phyloP scores from a whole-genome alignment of 2,113 vertebrate genomes.

The Charadrius vociferus region DNA sequence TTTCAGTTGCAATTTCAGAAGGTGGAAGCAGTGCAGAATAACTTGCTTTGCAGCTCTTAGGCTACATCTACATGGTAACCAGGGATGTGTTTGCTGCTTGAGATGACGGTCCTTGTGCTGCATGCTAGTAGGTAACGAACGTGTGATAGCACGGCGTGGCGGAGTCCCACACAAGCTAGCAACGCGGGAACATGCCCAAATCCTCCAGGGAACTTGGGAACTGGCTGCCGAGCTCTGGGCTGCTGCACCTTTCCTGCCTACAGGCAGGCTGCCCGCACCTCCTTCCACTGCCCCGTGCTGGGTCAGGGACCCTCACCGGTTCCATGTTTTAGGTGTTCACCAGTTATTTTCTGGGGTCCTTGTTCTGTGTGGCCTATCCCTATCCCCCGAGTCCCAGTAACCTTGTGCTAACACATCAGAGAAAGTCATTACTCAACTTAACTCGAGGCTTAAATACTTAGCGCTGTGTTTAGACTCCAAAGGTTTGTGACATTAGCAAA shows the following conservation, averaged over 20 bases:
- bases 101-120: neutral
- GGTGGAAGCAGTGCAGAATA: neutral
- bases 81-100: neutral
- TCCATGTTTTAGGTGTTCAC: neutral
- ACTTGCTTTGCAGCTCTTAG: neutral
- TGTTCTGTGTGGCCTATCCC: neutral
- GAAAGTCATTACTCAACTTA: neutral
- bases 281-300: neutral
- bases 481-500: neutral
- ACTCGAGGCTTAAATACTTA: neutral
- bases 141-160: rapidly evolving
- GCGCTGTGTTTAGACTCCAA: neutral
- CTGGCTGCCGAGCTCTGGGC: neutral
- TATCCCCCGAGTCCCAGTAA: neutral
- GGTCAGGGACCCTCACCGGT: rapidly evolving
- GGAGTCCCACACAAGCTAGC: neutral
- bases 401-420: neutral
- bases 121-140: rapidly evolving
- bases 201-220: neutral
- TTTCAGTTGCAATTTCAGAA: neutral
- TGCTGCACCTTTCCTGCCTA: neutral
- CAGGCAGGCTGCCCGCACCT: neutral
- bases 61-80: rapidly evolving
- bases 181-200: rapidly evolving
- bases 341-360: no score